A percentile compares a stretch with the other conserved stretches of the same genome.
Evolutionary conservation across 2,888 invertebrate species (phyloP).

Genomic region (Lacanobia wlatinum): DNA sequence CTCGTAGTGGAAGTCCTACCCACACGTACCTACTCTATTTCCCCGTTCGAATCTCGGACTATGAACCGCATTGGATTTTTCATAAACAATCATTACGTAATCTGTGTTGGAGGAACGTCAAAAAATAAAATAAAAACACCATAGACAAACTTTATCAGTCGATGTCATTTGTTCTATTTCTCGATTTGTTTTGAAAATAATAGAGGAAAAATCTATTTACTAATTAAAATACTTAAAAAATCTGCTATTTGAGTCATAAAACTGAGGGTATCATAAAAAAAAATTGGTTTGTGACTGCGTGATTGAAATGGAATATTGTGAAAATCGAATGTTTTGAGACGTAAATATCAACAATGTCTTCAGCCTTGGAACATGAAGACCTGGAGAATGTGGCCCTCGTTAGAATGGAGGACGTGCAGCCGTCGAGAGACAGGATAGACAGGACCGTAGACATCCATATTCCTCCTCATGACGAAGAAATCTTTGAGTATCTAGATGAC

Average conservation of each 20-base stretch:
- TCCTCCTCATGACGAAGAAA: conserved; percentile 59
- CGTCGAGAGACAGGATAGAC: conserved; percentile 75
- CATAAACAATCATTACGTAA: conserved; percentile 31
- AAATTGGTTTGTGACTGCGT: background rate
- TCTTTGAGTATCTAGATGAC: conserved; percentile 75
- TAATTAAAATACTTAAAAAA: background rate
- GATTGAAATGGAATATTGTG: conserved; percentile 43
- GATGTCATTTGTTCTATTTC: conserved; percentile 57
- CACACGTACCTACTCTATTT: background rate
- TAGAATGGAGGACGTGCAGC: conserved; percentile 85
- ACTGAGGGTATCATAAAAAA: background rate
- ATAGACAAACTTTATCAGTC: conserved; percentile 38
- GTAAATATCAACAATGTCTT: conserved; percentile 75
- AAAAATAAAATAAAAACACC: conserved; percentile 32
- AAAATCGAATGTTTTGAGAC: conserved; percentile 64
- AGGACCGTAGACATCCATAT: conserved; percentile 64
- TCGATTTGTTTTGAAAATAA: conserved; percentile 50
- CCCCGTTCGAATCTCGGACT: background rate
- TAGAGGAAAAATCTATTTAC: background rate
- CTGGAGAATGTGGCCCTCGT: conserved; percentile 84
- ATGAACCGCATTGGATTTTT: background rate
- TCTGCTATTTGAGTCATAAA: background rate
- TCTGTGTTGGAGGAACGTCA: conserved; percentile 36
- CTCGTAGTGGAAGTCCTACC: no score
- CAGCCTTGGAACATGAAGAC: conserved; percentile 81